Percentiles rank a stretch among this genome's conserved stretches.
These are phyloP conservation scores for Erannis defoliaria DNA, from an alignment of 2,888 invertebrate species.

Conservation along the genomic window DNA sequence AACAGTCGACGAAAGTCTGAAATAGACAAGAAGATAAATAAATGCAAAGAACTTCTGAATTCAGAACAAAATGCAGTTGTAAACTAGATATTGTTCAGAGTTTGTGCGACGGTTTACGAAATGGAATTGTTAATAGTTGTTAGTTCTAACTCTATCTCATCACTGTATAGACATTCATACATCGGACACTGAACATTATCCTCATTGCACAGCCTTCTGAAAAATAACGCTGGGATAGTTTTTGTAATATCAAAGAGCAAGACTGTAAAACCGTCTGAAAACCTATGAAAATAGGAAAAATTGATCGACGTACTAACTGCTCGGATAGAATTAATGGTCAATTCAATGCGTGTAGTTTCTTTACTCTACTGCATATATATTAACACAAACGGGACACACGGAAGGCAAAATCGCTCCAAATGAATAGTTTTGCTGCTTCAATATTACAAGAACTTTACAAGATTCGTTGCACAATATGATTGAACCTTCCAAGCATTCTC, in stretches of 20 bases:
- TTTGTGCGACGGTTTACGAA: constrained; percentile 75
- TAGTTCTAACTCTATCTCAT: constrained; percentile 81
- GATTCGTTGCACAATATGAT: constrained; percentile 87
- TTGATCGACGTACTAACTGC: constrained; percentile 5
- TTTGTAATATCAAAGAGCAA: constrained; percentile 86
- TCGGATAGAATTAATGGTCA: constrained; percentile 8
- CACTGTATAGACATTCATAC: constrained; percentile 83
- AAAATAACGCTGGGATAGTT: constrained; percentile 80
- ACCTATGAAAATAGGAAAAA: constrained; percentile 14
- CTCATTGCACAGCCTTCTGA: constrained; percentile 84
- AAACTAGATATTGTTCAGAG: constrained; percentile 38
- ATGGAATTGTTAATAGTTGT: constrained; percentile 77
- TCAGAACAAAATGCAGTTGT: constrained; percentile 1
- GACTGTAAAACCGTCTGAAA: constrained; percentile 36
- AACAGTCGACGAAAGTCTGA: constrained; percentile 67
- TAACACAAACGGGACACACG: constrained; percentile 81
- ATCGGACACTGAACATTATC: constrained; percentile 80
- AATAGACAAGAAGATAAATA: constrained; percentile 15
- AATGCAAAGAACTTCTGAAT: constrained; percentile 26
- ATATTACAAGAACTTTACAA: constrained; percentile 87
- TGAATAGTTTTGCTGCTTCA: constrained; percentile 83
- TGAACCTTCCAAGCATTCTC: constrained; percentile 85
- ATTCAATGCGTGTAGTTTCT: constrained; percentile 79
- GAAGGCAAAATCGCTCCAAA: constrained; percentile 80
- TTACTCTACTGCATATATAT: constrained; percentile 77